Base-by-base conservation (phyloP, 2,113 vertebrate genomes). In the Porphyrio hochstetteri region DNA sequence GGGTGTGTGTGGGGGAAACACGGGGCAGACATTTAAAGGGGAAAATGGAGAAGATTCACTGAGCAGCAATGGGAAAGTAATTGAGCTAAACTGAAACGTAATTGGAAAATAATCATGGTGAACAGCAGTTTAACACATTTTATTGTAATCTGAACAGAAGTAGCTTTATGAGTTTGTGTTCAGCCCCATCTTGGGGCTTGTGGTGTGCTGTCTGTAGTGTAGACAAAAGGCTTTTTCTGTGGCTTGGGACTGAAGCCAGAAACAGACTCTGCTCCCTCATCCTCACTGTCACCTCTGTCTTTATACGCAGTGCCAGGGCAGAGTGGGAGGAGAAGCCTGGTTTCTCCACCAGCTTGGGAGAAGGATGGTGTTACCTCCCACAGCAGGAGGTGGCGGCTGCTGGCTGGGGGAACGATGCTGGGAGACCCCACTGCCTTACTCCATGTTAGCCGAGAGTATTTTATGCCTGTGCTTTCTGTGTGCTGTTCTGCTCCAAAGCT, bases 1-100 rank as follows among this genome's bases (percentile, higher is more conserved):
- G 91, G 74, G 21, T 46, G 44, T 46, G 44, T 46, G 44, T 46
- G 17, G 48, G 63, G 64, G 70, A 69, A 94, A 96, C 78, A 83
- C 6, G 6, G 74, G 95, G 82, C 88, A 95, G 95, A 91, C 91
- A 69, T 96, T 98, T 97, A 97, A 96, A 97, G 78, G 97, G 94
- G 96, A 96, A 97, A 95, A 93, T 63, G 52, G 83, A 96, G 92
- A 94, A 46, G 96, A 98, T 96, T 97, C 97, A 88, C 93, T 87
- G 93, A 98, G 78, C 91, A 94, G 96, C 97, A 97, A 91, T 96
- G 97, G 95, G 96, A 97, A 98, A 98, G 94, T 98, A 98, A 98
- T 98, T 98, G 98, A 97, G 97, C 97, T 97, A 98, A 98, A 97
- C 96, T 97, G 95, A 98, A 98, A 97, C 35, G 68, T 98, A 98